These are phyloP conservation scores for Monopis laevigella DNA, from an alignment of 2,888 invertebrate species.

Conservation along the genomic window DNA sequence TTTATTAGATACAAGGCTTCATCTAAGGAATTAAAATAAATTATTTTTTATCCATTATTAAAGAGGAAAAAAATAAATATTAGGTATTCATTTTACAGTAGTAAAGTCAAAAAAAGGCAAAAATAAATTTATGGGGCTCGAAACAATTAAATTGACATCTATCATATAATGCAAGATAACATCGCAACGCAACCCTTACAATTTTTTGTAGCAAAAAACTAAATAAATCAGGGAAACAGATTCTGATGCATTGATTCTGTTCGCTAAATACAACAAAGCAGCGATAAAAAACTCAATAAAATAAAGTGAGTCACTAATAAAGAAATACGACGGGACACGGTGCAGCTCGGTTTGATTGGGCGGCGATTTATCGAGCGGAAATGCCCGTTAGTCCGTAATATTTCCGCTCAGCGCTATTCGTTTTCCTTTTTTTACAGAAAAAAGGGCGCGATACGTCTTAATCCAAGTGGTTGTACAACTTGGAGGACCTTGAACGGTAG, in stretches of 20 bases:
- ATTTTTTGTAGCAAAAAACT: no score
- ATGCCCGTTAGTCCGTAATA: constrained; percentile 65
- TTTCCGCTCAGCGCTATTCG: constrained; percentile 63
- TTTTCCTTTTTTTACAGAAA: constrained; percentile 63
- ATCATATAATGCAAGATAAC: no score
- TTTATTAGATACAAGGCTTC: no score
- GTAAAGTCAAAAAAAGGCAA: no score
- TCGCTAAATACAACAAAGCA: constrained; percentile 44
- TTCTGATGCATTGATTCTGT: constrained; percentile 5
- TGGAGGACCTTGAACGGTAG: background rate
- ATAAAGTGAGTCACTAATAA: constrained; percentile 63
- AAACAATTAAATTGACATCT: no score
- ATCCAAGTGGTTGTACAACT: constrained; percentile 35
- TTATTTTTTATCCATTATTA: no score
- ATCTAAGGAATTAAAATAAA: no score
- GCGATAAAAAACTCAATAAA: constrained; percentile 61
- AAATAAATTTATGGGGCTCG: no score
- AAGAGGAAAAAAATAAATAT: no score
- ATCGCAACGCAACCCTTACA: no score
- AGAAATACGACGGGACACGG: constrained; percentile 48
- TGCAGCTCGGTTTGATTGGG: constrained; percentile 62
- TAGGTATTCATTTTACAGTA: no score
- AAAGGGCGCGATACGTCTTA: constrained; percentile 65
- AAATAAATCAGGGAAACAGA: no score
- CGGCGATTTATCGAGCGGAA: constrained; percentile 67